Percentiles rank a stretch among this genome's conserved stretches.
phyloP scores from a whole-genome alignment of 1,140 invertebrate genomes.

The Rhyacophila brunnea region DNA sequence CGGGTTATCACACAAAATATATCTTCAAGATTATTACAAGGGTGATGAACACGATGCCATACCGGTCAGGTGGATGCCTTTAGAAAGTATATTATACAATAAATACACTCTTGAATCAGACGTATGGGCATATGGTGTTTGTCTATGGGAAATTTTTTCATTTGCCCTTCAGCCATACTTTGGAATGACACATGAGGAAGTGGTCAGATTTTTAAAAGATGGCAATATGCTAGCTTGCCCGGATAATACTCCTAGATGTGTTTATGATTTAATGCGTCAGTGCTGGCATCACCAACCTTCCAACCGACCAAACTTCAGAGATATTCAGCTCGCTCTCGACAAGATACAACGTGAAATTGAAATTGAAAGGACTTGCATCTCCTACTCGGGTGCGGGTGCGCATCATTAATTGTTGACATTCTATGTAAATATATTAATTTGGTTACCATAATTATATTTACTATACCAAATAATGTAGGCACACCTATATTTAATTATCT shows the following conservation, averaged over 20 bases:
- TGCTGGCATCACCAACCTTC: slow-evolving; percentile 88
- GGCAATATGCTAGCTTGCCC: slow-evolving; percentile 84
- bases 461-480: no score
- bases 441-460: no score
- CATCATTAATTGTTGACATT: slow-evolving; percentile 15
- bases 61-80: slow-evolving; percentile 93
- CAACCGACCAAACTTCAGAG: slow-evolving; percentile 80
- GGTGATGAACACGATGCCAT: slow-evolving; percentile 92
- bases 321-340: slow-evolving; percentile 68
- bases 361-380: slow-evolving; percentile 36
- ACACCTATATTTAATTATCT: no score
- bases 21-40: slow-evolving; percentile 88
- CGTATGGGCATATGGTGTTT: slow-evolving; percentile 92
- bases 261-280: slow-evolving; percentile 91
- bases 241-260: slow-evolving; percentile 83
- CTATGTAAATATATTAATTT: neutral
- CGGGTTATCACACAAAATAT: slow-evolving; percentile 90
- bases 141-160: slow-evolving; percentile 92
- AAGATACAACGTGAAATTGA: slow-evolving; percentile 61
- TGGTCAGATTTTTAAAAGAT: slow-evolving; percentile 89
- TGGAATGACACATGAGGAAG: slow-evolving; percentile 93
- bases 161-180: slow-evolving; percentile 93
- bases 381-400: slow-evolving; percentile 17
- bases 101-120: slow-evolving; percentile 92
- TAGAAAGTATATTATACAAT: slow-evolving; percentile 91